A percentile compares a stretch with the other conserved stretches of the same genome.
Conservation (phyloP, 2,888 invertebrate genomes). For the Icerya purchasi region DNA sequence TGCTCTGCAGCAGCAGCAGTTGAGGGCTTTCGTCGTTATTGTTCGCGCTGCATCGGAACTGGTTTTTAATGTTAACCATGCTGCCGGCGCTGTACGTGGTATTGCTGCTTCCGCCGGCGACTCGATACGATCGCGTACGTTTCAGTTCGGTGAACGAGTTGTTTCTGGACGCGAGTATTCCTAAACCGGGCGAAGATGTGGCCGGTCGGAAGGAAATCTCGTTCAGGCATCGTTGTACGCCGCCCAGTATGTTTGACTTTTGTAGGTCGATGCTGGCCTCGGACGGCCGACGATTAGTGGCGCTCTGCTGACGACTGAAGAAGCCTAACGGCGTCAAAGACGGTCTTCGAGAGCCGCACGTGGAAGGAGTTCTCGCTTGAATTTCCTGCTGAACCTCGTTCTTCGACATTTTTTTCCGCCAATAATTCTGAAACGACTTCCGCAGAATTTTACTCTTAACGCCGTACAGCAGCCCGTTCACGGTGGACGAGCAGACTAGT, state of each 20-base stretch:
- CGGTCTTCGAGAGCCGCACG: constrained; percentile 49
- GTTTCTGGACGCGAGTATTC: constrained; percentile 20
- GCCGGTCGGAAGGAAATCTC: constrained; percentile 30
- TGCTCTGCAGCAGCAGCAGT: too few species aligned
- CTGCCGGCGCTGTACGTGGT: constrained; percentile 19
- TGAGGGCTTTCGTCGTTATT: too few species aligned
- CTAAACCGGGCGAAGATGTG: constrained; percentile 25
- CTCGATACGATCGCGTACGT: constrained; percentile 7
- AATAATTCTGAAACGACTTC: constrained; percentile 52
- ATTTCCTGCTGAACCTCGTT: constrained; percentile 55
- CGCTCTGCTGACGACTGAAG: constrained; percentile 9
- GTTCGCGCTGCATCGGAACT: too few species aligned
- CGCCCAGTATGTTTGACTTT: constrained; percentile 9
- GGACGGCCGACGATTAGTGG: constrained; percentile 20
- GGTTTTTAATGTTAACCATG: background rate
- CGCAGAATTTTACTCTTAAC: constrained; percentile 47
- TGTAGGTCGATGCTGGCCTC: constrained; percentile 19
- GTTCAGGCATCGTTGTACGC: constrained; percentile 10
- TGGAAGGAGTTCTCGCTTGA: constrained; percentile 56
- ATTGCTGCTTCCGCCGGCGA: constrained; percentile 18
- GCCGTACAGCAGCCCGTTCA: constrained; percentile 58
- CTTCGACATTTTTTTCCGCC: constrained; percentile 54
- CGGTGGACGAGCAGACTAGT: constrained; percentile 44
- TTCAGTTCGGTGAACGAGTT: constrained; percentile 7
- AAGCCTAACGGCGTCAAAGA: constrained; percentile 35